Evolutionary conservation across 1,140 invertebrate genomes (phyloP).

Genomic region (Lutraria rhynchaena): DNA sequence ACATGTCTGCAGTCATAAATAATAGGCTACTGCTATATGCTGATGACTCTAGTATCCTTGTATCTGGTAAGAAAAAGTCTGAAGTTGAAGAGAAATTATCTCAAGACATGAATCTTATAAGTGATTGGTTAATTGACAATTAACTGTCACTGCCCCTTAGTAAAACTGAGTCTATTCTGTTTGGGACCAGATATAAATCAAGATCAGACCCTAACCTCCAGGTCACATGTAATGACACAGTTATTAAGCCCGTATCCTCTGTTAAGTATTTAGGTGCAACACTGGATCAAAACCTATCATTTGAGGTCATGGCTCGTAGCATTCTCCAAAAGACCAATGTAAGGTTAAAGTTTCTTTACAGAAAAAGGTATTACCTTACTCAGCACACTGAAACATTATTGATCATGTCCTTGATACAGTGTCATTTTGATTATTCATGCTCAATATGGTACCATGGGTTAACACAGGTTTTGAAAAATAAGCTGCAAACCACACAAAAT

Average conservation of each 20-base stretch:
- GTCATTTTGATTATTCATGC: constrained; percentile 47
- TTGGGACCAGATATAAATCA: constrained; percentile 53
- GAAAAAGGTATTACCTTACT: constrained; percentile 32
- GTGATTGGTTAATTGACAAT: constrained; percentile 44
- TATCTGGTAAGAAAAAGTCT: constrained; percentile 45
- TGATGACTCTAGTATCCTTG: constrained; percentile 58
- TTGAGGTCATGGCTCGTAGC: constrained; percentile 16
- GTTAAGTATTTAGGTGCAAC: constrained; percentile 41
- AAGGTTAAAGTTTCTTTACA: constrained; percentile 38
- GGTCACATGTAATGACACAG: constrained; percentile 39
- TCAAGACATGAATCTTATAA: constrained; percentile 35
- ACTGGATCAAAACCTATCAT: constrained; percentile 33
- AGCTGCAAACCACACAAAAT: constrained; percentile 34
- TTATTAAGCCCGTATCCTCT: constrained; percentile 5
- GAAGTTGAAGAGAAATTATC: constrained; percentile 25
- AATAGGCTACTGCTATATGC: constrained; percentile 54
- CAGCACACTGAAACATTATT: constrained; percentile 22
- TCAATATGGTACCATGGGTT: constrained; percentile 22
- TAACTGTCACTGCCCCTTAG: constrained; percentile 58
- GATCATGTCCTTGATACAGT: constrained; percentile 31
- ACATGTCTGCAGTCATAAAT: constrained; percentile 52
- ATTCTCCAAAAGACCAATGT: constrained; percentile 40
- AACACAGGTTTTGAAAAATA: constrained; percentile 26
- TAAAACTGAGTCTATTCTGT: constrained; percentile 57
- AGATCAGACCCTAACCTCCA: constrained; percentile 15